Conservation (phyloP, 2,113 vertebrate genomes). For the Lycaon pictus region DNA sequence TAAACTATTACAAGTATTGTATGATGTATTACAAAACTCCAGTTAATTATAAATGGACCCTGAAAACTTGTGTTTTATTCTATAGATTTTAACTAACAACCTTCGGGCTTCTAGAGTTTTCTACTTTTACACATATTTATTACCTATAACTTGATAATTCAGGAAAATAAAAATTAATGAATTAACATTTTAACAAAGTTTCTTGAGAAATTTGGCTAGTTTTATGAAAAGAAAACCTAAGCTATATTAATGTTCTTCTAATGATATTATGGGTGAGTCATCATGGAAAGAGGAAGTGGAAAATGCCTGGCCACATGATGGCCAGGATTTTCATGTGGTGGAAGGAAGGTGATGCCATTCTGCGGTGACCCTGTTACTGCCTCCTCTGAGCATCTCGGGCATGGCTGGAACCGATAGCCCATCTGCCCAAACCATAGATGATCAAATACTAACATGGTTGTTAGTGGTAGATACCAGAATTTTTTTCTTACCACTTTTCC, state of each 20-base stretch:
- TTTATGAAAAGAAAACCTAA: neutral
- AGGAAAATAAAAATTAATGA: neutral
- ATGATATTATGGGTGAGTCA: neutral
- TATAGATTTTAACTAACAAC: neutral
- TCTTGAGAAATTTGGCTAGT: neutral
- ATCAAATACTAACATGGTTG: neutral
- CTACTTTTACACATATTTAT: neutral
- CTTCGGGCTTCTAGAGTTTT: neutral
- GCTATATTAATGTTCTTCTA: neutral
- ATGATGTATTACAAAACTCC: neutral
- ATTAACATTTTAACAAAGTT: neutral
- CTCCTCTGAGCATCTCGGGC: neutral
- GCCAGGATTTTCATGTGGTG: neutral
- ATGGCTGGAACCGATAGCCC: neutral
- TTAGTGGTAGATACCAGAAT: neutral
- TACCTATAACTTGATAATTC: neutral
- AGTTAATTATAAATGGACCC: neutral
- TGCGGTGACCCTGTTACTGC: neutral
- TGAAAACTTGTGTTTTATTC: neutral
- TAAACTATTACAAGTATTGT: neutral
- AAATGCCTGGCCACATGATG: neutral
- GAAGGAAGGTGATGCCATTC: too few relatives aligned
- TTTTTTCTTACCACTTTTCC: slow-evolving; percentile 32
- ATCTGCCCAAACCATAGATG: neutral
- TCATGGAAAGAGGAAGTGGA: neutral